Conservation (phyloP, 1,140 invertebrate species). For the Aporrectodea caliginosa region DNA sequence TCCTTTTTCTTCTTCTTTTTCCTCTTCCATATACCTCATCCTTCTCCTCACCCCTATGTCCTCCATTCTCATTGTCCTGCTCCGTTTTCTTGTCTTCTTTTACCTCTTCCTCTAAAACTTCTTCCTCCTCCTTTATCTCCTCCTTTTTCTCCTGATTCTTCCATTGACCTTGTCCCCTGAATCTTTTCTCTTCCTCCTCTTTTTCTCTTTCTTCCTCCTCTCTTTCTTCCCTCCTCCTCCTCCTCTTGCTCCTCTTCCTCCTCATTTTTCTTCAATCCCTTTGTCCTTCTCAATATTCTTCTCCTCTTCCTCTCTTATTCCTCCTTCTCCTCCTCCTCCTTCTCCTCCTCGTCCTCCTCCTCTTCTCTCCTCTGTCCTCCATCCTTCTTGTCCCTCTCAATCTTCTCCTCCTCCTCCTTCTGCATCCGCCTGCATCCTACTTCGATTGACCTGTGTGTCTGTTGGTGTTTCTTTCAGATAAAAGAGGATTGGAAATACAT, state of each 20-base stretch:
- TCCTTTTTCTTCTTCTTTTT: background rate
- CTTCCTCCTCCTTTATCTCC: background rate
- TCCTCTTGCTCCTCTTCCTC: background rate
- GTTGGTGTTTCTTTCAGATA: constrained; percentile 43
- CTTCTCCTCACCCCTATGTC: background rate
- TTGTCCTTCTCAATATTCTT: background rate
- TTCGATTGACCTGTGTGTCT: too few relatives aligned
- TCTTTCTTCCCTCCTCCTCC: background rate
- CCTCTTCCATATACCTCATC: background rate
- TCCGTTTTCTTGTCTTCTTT: background rate
- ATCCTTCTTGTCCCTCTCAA: background rate
- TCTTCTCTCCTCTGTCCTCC: background rate
- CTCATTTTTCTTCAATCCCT: background rate
- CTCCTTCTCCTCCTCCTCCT: background rate
- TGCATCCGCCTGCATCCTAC: too few relatives aligned
- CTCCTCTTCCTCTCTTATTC: background rate
- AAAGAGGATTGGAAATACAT: constrained; percentile 94
- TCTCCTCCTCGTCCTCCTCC: background rate
- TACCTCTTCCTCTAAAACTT: background rate
- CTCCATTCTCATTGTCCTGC: background rate
- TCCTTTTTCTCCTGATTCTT: too few relatives aligned
- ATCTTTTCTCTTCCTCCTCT: background rate
- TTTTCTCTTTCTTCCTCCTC: background rate
- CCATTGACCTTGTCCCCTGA: too few relatives aligned
- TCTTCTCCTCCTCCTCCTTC: background rate